These are phyloP conservation scores for Phalacrocorax aristotelis DNA, from an alignment of 2,113 vertebrate genomes.

Conservation along the genomic window DNA sequence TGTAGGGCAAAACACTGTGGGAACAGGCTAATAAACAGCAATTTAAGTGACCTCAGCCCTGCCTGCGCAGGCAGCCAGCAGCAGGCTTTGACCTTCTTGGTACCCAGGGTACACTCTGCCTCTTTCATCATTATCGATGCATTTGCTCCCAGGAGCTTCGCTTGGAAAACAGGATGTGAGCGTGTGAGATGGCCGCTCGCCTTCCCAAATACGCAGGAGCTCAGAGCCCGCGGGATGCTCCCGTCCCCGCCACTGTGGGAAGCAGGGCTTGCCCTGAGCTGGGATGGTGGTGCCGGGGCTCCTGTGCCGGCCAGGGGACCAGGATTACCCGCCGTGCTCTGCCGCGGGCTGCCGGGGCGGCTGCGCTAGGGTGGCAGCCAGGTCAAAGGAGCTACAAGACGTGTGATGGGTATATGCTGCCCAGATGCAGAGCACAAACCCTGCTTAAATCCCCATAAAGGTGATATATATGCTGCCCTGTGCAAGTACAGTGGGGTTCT, in stretches of 20 bases:
- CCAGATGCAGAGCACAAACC: not conserved
- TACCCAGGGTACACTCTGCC: not conserved
- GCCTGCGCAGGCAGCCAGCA: not conserved
- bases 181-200: rapidly evolving
- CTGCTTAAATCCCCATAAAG: rapidly evolving
- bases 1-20: not conserved
- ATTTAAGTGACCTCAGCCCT: not conserved
- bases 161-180: not conserved
- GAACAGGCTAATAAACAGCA: not conserved
- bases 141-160: not conserved
- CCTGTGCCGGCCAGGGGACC: rapidly evolving
- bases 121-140: not conserved
- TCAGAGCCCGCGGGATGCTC: not conserved
- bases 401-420: rapidly evolving
- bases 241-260: rapidly evolving
- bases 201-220: not conserved
- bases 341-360: not conserved
- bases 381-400: rapidly evolving
- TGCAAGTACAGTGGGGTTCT: rapidly evolving
- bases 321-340: not conserved
- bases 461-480: not conserved
- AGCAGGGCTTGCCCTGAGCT: not conserved
- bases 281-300: rapidly evolving
- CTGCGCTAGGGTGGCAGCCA: not conserved
- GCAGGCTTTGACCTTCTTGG: not conserved